Base-by-base conservation (phyloP, 2,888 invertebrate genomes). In the Ennomos erosarius region DNA sequence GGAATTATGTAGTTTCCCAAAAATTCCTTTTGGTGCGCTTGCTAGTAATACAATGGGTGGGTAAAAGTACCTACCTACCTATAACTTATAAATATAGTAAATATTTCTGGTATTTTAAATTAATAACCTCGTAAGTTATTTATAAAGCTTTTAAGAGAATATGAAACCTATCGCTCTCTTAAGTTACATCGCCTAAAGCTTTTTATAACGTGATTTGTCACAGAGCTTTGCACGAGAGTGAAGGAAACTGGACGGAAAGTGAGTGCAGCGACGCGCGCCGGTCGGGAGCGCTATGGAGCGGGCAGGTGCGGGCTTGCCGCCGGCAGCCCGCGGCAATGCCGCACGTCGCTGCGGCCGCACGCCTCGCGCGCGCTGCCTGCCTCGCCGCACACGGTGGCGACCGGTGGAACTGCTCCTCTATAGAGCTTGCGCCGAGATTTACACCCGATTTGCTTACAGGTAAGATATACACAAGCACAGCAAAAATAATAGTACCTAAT, bases 321-420 rank as follows among this genome's bases (percentile, higher is more conserved):
- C 92, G 93, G n/a, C 93, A 94, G 68, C 93, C 94, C 62, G 94
- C 94, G 63, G 93, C 94, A 68, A 96, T 97, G 96, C 94, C 95
- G 50, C 95, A 95, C 75, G 94, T 97, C 60, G 95, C 95, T n/a
- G 93, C 94, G 50, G 97, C 97, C 0, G 96, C 97, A 5, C 90
- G 93, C 39, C 89, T 95, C 58, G 94, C 96, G 6, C 93, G 95
- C 50, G 88, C 93, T 62, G 95, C 95, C 48, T 97, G 97, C 84
- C 95, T 95, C 81, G 87, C 93, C 65, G 93, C 95, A 26, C 96
- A 97, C 85, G 91, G 93, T 33, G 94, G 96, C 72, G 93, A 96
- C 64, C 90, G 97, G 59, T 97, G 97, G 97, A 97, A 97, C 88
- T 97, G 97, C 87, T 96, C 96, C 59, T 95, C 96, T 44, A 93